These are phyloP conservation scores for Athrips mouffetella DNA, from an alignment of 2,888 invertebrate species.

Conservation along the genomic window DNA sequence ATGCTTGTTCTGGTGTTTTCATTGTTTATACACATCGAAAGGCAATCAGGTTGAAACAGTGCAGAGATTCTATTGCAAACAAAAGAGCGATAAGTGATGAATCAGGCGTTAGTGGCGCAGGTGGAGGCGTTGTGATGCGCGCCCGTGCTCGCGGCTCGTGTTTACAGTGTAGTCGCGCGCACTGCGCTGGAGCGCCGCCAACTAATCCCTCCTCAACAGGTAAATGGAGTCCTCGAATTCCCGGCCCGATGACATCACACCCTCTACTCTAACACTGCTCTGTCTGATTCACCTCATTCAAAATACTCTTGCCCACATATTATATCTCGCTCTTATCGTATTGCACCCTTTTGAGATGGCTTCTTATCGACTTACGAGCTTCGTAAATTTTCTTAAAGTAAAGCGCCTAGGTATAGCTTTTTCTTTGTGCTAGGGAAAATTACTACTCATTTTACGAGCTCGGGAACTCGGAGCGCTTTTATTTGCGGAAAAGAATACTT, in stretches of 20 bases:
- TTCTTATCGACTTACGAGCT: conserved; percentile 20
- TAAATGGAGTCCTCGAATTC: conserved; percentile 55
- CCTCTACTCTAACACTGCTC: conserved; percentile 36
- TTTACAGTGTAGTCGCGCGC: conserved; percentile 25
- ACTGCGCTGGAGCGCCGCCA: conserved; percentile 56
- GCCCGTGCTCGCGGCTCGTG: conserved; percentile 13
- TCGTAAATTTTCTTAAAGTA: conserved; percentile 23
- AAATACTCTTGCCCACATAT: conserved; percentile 44
- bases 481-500: conserved; percentile 27
- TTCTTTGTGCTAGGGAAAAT: conserved; percentile 6
- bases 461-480: conserved; percentile 8
- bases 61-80: conserved; percentile 26
- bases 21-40: conserved; percentile 18
- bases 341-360: conserved; percentile 26
- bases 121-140: conserved; percentile 17
- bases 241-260: conserved; percentile 61
- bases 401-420: not conserved
- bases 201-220: conserved; percentile 66
- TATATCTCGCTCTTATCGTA: conserved; percentile 33
- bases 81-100: conserved; percentile 4
- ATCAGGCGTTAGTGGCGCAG: not conserved
- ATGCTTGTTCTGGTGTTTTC: conserved; percentile 15
- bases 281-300: conserved; percentile 67
- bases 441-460: conserved; percentile 13
- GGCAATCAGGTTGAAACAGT: conserved; percentile 20